Evolutionary conservation across 1,140 invertebrate genomes (phyloP), one percentile per base, ranked within the genome.

Genomic region (Anastatus disparis): DNA sequence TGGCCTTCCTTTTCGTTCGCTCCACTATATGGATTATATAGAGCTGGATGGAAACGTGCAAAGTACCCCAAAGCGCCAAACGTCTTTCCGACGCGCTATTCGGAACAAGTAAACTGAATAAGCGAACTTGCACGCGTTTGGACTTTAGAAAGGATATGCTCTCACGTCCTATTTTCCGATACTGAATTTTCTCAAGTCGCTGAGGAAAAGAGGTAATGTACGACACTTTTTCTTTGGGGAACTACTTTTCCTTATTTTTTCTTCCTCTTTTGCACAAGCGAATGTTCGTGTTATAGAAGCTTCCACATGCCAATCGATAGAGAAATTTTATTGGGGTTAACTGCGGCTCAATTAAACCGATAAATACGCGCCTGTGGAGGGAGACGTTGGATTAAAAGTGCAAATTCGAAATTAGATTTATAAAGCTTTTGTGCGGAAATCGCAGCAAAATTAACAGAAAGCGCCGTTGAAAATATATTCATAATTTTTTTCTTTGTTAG

Each of bases 381-480:
- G 17, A 70, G 52, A 64, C 66, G 44, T 73, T 63, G 64, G 62
- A 71, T 52, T 38, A 35, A 17, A 46, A 65, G 53, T 56, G 58
- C 58, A 50, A 62, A 67, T 27, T 59, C 10, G 26, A 38, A 59
- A 68, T 40, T 58, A 26, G 44, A 13, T 52, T 56, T 52, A 10
- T 24, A 29, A 35, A 35, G 10, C 31, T 35, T 35, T 35, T n/a
- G n/a, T n/a, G n/a, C n/a, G n/a, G n/a, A n/a, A n/a, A n/a, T n/a
- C n/a, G n/a, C n/a, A n/a, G n/a, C n/a, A n/a, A n/a, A n/a, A n/a
- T n/a, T n/a, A n/a, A n/a, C n/a, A n/a, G n/a, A n/a, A n/a, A n/a
- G n/a, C n/a, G n/a, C n/a, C n/a, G n/a, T n/a, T n/a, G n/a, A n/a
- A n/a, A n/a, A n/a, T n/a, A n/a, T n/a, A n/a, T n/a, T n/a, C n/a